These are phyloP conservation scores for Amphipyra berbera DNA, from an alignment of 2,888 invertebrate genomes.

Conservation along the genomic window DNA sequence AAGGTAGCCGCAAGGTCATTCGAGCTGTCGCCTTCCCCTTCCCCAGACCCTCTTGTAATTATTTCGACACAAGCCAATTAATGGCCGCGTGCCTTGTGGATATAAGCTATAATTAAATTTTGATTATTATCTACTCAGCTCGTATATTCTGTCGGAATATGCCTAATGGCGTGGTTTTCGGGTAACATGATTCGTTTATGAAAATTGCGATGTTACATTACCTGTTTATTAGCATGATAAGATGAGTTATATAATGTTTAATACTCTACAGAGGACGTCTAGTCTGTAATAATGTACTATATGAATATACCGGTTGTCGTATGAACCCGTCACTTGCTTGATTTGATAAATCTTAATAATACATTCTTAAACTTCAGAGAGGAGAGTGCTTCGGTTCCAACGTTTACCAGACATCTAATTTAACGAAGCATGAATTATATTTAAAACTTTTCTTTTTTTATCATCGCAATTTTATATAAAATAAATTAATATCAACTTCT, in stretches of 20 bases:
- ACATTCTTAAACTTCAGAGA: neutral
- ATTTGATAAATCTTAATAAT: conserved; percentile 37
- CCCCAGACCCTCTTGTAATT: conserved; percentile 59
- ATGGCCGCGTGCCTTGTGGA: conserved; percentile 62
- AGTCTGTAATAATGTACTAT: conserved; percentile 21
- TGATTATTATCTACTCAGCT: conserved; percentile 67
- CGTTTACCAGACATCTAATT: no score
- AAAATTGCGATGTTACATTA: conserved; percentile 44
- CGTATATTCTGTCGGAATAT: conserved; percentile 35
- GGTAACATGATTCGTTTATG: conserved; percentile 54
- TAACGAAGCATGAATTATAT: no score
- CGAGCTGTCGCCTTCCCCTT: conserved; percentile 30
- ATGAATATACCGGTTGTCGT: conserved; percentile 34
- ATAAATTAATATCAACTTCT: no score
- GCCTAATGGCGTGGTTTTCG: conserved; percentile 53
- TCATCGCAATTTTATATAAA: no score
- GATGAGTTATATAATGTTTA: conserved; percentile 39
- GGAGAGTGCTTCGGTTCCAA: no score
- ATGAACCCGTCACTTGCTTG: conserved; percentile 36
- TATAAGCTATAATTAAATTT: conserved; percentile 73
- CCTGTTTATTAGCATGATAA: conserved; percentile 18
- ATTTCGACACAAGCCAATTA: conserved; percentile 74
- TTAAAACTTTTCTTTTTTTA: no score
- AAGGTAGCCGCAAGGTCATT: conserved; percentile 56
- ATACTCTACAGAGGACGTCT: conserved; percentile 11